Percentiles rank a stretch among this genome's conserved stretches.
phyloP scores from a whole-genome alignment of 2,888 invertebrate genomes.

The Lamellibrachia columna region DNA sequence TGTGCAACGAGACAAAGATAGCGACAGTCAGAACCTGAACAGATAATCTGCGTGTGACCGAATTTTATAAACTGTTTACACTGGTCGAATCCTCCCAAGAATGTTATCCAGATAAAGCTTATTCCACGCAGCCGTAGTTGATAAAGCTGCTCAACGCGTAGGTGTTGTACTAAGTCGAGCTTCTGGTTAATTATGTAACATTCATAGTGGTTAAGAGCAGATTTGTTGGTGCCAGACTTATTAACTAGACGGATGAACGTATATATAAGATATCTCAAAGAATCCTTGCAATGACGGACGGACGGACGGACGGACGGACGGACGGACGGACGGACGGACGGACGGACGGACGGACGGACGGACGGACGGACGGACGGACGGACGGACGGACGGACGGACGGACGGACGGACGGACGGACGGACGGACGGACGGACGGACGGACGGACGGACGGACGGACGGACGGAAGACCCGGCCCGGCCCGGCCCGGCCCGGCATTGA shows the following conservation, averaged over 20 bases:
- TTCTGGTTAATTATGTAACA: not conserved
- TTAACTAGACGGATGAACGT: not conserved
- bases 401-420: too few species aligned
- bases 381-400: too few species aligned
- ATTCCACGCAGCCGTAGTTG: not conserved
- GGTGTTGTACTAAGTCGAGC: not conserved
- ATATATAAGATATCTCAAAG: not conserved
- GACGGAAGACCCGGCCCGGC: too few species aligned
- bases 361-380: too few species aligned
- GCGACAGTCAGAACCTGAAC: not conserved
- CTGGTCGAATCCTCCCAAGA: not conserved
- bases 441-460: too few species aligned
- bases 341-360: not conserved
- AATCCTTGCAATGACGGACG: not conserved
- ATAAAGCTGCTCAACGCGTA: not conserved
- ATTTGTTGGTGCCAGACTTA: not conserved
- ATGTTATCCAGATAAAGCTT: not conserved
- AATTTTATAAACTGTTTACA: not conserved
- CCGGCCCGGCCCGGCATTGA: too few species aligned
- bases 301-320: too few species aligned
- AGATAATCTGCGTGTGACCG: slow-evolving; percentile 5
- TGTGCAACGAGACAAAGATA: not conserved
- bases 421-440: too few species aligned
- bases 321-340: too few species aligned
- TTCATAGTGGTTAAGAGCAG: not conserved